These are phyloP conservation scores for Drosophila quadrilineata DNA, from an alignment of 1,140 invertebrate genomes.

Conservation along the genomic window DNA sequence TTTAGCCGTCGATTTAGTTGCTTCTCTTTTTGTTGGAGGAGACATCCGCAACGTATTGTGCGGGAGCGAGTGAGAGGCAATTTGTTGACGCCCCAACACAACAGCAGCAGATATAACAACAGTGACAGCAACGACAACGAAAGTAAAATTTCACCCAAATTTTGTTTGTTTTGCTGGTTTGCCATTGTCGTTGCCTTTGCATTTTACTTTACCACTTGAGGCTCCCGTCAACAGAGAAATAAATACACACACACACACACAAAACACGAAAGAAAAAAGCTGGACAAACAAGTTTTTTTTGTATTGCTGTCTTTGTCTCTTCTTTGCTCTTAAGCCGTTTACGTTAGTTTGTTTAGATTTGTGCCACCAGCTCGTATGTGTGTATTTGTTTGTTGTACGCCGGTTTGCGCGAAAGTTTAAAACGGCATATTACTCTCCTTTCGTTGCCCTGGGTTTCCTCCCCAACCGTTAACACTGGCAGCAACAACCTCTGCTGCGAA, in stretches of 20 bases:
- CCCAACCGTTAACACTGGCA: background rate
- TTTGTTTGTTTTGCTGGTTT: constrained; percentile 52
- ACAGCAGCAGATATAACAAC: no score
- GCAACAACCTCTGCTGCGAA: no score
- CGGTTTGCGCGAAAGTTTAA: constrained; percentile 71
- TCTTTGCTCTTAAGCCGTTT: constrained; percentile 36
- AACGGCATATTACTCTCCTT: constrained; percentile 42
- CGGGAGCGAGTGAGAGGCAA: constrained; percentile 31
- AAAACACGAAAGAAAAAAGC: no score
- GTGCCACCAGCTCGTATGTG: constrained; percentile 12
- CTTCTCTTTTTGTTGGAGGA: constrained; percentile 31
- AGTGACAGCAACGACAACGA: constrained; percentile 53
- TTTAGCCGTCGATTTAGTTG: constrained; percentile 38
- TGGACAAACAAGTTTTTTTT: constrained; percentile 59
- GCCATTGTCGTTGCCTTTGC: constrained; percentile 18
- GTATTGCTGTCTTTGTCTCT: background rate
- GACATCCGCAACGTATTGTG: constrained; percentile 24
- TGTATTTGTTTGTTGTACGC: no score
- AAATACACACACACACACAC: no score
- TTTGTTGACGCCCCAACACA: constrained; percentile 61
- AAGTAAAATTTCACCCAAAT: constrained; percentile 77
- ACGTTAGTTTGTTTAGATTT: constrained; percentile 58
- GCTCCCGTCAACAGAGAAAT: no score
- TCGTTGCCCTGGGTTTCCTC: background rate
- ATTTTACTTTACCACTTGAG: constrained; percentile 22